Percentiles rank a stretch among this genome's conserved stretches.
These are phyloP conservation scores for Psylliodes chrysocephalus DNA, from an alignment of 2,888 invertebrate species.

Conservation along the genomic window DNA sequence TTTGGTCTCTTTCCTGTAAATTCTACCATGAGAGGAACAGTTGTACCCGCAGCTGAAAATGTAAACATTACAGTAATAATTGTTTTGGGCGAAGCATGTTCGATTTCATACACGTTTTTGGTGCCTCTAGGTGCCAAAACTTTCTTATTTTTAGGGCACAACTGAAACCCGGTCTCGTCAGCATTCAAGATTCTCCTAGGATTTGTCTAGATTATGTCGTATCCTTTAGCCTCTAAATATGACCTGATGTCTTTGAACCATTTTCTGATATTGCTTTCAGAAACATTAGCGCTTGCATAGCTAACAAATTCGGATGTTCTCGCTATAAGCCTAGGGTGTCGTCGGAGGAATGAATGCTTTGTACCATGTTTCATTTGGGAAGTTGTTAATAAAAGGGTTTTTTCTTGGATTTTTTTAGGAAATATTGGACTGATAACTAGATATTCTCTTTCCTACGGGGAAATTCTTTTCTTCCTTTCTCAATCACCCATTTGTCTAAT, in stretches of 20 bases:
- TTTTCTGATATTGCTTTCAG: background rate
- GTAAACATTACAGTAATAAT: constrained; percentile 58
- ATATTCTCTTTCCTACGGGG: too few relatives aligned
- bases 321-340: background rate
- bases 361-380: constrained; percentile 6
- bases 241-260: constrained; percentile 38
- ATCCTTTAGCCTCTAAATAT: constrained; percentile 11
- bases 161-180: constrained; percentile 28
- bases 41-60: constrained; percentile 55
- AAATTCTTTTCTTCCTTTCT: too few relatives aligned
- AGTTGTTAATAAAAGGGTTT: constrained; percentile 18
- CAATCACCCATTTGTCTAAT: constrained; percentile 10
- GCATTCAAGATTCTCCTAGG: constrained; percentile 44
- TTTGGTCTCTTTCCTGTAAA: constrained; percentile 52
- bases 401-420: constrained; percentile 5
- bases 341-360: constrained; percentile 9
- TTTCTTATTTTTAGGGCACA: constrained; percentile 28
- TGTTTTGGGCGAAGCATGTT: constrained; percentile 53
- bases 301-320: constrained; percentile 12
- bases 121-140: constrained; percentile 30
- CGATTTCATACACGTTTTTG: constrained; percentile 44
- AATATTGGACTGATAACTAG: too few relatives aligned
- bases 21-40: constrained; percentile 57
- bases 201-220: constrained; percentile 31
- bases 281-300: constrained; percentile 6